These are phyloP conservation scores for Nibea coibor DNA, from an alignment of 2,113 vertebrate genomes.

Conservation along the genomic window DNA sequence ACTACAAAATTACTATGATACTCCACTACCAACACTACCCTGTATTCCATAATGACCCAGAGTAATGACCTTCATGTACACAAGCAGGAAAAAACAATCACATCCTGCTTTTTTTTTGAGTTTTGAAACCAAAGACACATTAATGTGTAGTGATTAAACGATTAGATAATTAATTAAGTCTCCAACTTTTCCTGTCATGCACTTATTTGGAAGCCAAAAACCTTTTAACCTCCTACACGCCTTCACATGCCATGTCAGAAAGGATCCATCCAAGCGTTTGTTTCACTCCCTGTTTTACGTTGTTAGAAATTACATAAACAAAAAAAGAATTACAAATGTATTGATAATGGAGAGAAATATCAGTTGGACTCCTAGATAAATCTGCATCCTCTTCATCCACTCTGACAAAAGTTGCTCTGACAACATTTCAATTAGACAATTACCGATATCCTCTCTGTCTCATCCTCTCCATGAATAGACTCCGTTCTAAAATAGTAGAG, in stretches of 20 bases:
- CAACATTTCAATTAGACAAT: neutral
- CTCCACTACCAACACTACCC: no score
- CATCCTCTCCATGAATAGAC: neutral
- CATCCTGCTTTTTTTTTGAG: no score
- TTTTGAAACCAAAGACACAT: no score
- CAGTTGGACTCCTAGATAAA: neutral
- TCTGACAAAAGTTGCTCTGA: neutral
- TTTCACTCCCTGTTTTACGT: neutral
- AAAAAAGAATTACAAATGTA: neutral
- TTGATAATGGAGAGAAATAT: neutral
- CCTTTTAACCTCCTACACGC: neutral
- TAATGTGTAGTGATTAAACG: neutral
- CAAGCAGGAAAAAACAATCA: no score
- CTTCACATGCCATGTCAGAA: neutral
- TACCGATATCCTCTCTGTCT: neutral
- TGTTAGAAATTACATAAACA: neutral
- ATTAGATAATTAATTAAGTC: neutral
- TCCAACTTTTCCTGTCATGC: neutral
- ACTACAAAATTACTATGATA: no score
- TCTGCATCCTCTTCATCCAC: neutral
- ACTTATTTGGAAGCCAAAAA: neutral
- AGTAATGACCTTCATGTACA: no score
- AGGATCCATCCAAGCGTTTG: no score
- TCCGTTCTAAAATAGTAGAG: neutral
- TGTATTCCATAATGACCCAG: no score